phyloP scores from a whole-genome alignment of 2,113 vertebrate genomes.

The Falco punctatus region DNA sequence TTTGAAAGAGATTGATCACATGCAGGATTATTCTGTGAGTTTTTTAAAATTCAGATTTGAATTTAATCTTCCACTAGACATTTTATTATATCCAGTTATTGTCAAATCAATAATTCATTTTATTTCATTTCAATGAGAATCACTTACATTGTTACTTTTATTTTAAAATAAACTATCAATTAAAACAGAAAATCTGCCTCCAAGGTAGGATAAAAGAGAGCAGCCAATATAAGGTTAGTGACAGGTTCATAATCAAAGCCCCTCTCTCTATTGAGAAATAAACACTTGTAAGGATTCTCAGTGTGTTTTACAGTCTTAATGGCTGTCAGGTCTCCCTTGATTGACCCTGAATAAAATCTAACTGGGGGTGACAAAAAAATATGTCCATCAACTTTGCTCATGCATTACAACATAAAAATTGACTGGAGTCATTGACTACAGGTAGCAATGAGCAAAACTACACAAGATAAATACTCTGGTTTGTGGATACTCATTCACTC shows the following conservation, averaged over 20 bases:
- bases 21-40: not conserved
- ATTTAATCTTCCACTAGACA: not conserved
- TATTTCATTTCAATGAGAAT: constrained; percentile 25
- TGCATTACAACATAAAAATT: constrained; percentile 82
- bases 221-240: not conserved
- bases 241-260: constrained; percentile 38
- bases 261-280: constrained; percentile 40
- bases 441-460: constrained; percentile 76
- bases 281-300: constrained; percentile 59
- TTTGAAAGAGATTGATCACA: not conserved
- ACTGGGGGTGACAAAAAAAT: constrained; percentile 75
- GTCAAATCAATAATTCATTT: constrained; percentile 17
- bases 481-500: constrained; percentile 72
- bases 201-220: constrained; percentile 6
- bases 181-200: not conserved
- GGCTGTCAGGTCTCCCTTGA: constrained; percentile 72
- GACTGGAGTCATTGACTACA: constrained; percentile 77
- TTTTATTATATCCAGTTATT: constrained; percentile 1
- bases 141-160: not conserved
- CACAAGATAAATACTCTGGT: constrained; percentile 75
- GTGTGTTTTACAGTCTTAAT: constrained; percentile 56
- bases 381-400: constrained; percentile 75
- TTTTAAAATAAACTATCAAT: constrained; percentile 39
- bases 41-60: not conserved
- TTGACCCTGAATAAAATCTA: constrained; percentile 76